Percentiles rank a stretch among this genome's conserved stretches.
phyloP scores from a whole-genome alignment of 2,888 invertebrate species.

The Steinernema scapterisci region DNA sequence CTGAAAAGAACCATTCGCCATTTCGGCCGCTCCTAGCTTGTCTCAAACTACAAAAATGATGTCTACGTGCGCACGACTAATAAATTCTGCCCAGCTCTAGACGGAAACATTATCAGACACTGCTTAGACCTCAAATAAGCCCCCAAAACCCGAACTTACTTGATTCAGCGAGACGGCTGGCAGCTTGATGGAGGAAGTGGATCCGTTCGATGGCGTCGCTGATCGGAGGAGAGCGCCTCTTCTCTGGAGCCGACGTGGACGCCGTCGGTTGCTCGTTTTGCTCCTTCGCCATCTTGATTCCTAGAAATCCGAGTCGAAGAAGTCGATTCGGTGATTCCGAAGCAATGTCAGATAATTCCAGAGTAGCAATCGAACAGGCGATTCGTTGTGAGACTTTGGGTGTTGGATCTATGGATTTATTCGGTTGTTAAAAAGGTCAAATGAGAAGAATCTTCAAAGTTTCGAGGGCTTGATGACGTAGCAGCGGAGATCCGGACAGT shows the following conservation, averaged over 20 bases:
- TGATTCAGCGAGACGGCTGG: background rate
- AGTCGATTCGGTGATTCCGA: background rate
- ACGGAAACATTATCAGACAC: no score
- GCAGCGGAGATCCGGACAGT: constrained; percentile 11
- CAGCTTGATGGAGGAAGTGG: constrained; percentile 21
- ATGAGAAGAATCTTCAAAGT: background rate
- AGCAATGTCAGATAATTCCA: background rate
- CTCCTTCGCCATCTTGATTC: background rate
- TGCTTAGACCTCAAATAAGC: no score
- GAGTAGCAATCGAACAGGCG: background rate
- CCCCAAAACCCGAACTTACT: constrained; percentile 15
- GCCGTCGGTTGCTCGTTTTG: background rate
- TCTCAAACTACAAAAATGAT: no score
- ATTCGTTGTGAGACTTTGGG: background rate
- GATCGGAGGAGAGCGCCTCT: background rate
- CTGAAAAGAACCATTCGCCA: no score
- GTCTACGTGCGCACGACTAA: no score
- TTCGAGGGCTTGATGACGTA: background rate
- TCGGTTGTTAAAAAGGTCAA: background rate
- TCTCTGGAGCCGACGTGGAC: background rate
- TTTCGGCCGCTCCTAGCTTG: no score
- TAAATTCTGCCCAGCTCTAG: no score
- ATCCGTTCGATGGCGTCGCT: background rate
- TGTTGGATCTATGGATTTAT: background rate
- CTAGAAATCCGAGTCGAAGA: background rate